Evolutionary conservation across 2,888 invertebrate genomes (phyloP).

Genomic region (Eutolmus rufibarbis): DNA sequence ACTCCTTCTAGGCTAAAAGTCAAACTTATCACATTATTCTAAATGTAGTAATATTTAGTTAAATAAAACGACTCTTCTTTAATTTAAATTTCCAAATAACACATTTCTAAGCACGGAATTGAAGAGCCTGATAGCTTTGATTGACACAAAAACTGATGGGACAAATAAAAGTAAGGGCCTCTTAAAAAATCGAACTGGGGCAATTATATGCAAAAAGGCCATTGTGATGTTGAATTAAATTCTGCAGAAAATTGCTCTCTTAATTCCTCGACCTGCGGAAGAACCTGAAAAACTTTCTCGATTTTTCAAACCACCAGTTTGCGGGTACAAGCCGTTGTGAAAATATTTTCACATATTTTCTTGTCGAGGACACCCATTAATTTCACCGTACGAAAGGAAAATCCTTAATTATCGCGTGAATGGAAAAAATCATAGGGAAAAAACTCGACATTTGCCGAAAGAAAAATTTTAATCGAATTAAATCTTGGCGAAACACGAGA

Average conservation of each 20-base stretch:
- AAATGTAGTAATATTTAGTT: no score
- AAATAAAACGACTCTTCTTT: no score
- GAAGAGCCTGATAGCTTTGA: no score
- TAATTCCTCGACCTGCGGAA: background rate
- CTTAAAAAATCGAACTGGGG: background rate
- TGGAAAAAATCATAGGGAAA: conserved; percentile 1
- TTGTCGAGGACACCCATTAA: background rate
- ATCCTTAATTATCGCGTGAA: conserved; percentile 16
- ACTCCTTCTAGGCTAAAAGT: no score
- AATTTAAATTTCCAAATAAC: no score
- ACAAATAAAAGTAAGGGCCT: background rate
- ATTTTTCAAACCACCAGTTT: background rate
- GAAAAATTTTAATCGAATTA: conserved; percentile 22
- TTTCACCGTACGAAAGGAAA: background rate
- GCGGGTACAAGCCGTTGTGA: background rate
- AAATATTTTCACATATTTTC: conserved; percentile 7
- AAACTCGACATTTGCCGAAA: background rate
- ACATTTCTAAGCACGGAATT: no score
- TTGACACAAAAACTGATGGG: no score
- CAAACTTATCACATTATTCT: no score
- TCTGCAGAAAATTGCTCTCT: background rate
- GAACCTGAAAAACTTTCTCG: background rate
- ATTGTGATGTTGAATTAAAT: background rate
- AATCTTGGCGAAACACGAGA: background rate
- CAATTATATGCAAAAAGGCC: background rate